Base-by-base conservation (phyloP, 2,888 invertebrate genomes). In the Phengaris arion region DNA sequence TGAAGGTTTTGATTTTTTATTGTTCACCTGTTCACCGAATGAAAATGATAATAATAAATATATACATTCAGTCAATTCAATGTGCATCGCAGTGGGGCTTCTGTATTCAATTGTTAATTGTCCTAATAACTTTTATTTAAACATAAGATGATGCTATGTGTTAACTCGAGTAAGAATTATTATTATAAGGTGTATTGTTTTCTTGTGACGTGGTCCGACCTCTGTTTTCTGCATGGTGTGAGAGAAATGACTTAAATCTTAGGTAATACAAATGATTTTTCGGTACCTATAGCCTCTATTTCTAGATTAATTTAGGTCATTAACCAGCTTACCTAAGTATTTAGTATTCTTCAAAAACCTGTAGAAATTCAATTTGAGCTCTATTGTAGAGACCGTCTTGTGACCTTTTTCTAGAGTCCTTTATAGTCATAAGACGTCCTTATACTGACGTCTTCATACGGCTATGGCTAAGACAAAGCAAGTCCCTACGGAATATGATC, bases 401-500 rank as follows among this genome's bases (percentile, higher is more conserved):
- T 72, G 13, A 72, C 52, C 72, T 52, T 72, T 64, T 52, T 72
- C 72, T 72, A 52, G 72, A 72, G 72, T 54, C 22, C 72, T 70
- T 70, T 51, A 70, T 15, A 70, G 51, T 22, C 70, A 35, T 72
- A 52, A 72, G 72, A 72, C 22, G 52, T 72, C 72, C 72, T 72
- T 54, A 22, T 35, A 12, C 15, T 70, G 70, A 70, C 72, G 54
- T 72, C 52, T 72, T 54, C 72, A 54, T 54, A 72, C 51, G 54
- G 72, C 72, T 6, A 68, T 68, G 68, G 12, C 68, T 45, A 52
- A 72, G 72, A 72, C 72, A 72, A 72, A 72, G 72, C 52, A 22
- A 15, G 72, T 72, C 72, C 54, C 72, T 54, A 52, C 72, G 72
- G 72, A 72, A 52, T 72, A 54, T 52, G 72, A 52, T 72, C 72